Conservation (phyloP, 23 tunicate species). For the Ciona savignyi region DNA sequence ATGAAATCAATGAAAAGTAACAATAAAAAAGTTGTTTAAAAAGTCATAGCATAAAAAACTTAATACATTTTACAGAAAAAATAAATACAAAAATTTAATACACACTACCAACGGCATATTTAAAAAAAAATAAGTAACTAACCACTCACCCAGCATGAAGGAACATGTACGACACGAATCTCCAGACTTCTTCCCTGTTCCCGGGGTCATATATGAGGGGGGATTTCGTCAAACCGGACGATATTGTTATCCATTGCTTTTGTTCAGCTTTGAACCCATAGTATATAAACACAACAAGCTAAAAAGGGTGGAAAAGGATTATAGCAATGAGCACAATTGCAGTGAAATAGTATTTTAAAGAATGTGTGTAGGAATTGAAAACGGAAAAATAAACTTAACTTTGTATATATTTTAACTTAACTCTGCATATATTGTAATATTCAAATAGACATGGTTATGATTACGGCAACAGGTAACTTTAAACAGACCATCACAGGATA, state of each 20-base stretch:
- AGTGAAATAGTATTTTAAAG: neutral
- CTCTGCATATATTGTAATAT: too few species aligned
- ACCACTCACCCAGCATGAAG: conserved; percentile 62
- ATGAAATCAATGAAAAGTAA: neutral
- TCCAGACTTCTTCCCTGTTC: conserved; percentile 78
- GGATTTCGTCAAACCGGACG: conserved; percentile 31
- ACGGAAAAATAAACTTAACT: neutral
- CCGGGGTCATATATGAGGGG: conserved; percentile 71
- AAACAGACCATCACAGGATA: too few species aligned
- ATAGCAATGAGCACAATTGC: neutral
- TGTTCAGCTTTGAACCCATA: conserved; percentile 58
- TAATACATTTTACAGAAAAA: too few species aligned
- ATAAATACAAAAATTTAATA: neutral
- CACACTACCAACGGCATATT: too few species aligned
- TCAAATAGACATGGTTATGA: too few species aligned
- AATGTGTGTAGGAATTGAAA: too few species aligned
- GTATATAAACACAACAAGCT: conserved; percentile 66
- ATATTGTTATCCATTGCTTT: conserved; percentile 71
- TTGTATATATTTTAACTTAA: too few species aligned
- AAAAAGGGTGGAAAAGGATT: neutral
- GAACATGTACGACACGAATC: conserved; percentile 82
- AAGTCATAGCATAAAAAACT: neutral
- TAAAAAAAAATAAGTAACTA: too few species aligned
- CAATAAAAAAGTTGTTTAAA: neutral
- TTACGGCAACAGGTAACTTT: too few species aligned